Evolutionary conservation across 1,140 invertebrate genomes (phyloP).

Genomic region (Nilaparvata lugens): DNA sequence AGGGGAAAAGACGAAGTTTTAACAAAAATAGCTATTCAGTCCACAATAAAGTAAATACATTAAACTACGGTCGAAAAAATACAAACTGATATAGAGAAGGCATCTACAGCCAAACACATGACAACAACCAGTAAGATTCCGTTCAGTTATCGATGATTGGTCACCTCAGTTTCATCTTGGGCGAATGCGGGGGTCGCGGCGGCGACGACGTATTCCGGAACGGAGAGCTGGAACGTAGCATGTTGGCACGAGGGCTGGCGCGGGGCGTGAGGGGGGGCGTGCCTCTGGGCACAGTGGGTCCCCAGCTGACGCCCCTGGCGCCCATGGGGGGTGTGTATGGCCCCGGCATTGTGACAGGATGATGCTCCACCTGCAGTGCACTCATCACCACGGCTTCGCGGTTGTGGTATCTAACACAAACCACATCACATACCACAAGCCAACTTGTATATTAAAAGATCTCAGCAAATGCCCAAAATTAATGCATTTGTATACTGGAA

Average conservation of each 20-base stretch:
- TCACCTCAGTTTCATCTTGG: slow-evolving; percentile 88
- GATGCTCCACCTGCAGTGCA: slow-evolving; percentile 85
- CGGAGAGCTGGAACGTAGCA: slow-evolving; percentile 33
- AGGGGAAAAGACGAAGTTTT: too few relatives aligned
- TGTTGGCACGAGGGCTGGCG: slow-evolving; percentile 30
- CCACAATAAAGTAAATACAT: too few relatives aligned
- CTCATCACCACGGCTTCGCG: slow-evolving; percentile 86
- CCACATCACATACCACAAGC: too few relatives aligned
- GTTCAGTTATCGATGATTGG: slow-evolving; percentile 22
- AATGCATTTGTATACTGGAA: too few relatives aligned
- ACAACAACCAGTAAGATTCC: too few relatives aligned
- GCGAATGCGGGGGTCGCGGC: slow-evolving; percentile 61
- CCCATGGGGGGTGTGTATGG: slow-evolving; percentile 46
- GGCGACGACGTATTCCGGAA: slow-evolving; percentile 37
- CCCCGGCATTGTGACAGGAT: slow-evolving; percentile 78
- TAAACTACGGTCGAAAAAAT: too few relatives aligned
- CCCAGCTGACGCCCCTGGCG: background rate
- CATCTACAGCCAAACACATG: too few relatives aligned
- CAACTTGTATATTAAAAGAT: too few relatives aligned
- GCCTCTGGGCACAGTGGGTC: background rate
- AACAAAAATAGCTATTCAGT: too few relatives aligned
- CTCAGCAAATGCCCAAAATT: too few relatives aligned
- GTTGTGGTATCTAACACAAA: slow-evolving; percentile 69
- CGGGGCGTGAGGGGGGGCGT: slow-evolving; percentile 29
- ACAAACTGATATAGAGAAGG: too few relatives aligned